These are phyloP conservation scores for Gymnopithys bicolor DNA, from an alignment of 2,797 vertebrate genomes.

Conservation along the genomic window DNA sequence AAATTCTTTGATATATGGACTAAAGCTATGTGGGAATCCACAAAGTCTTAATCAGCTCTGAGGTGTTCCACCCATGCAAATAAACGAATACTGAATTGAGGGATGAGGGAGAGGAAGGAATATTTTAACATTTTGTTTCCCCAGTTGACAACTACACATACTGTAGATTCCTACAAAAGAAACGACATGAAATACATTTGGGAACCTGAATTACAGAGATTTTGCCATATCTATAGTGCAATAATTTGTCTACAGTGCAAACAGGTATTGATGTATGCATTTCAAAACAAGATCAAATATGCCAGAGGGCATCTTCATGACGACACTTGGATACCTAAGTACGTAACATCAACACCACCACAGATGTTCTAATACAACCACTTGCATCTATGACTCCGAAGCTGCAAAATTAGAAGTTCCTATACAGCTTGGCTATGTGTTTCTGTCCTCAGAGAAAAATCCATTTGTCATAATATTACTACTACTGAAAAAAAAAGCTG, in stretches of 20 bases:
- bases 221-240: background rate
- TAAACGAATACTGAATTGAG: background rate
- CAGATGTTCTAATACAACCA: background rate
- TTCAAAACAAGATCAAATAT: background rate
- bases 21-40: conserved; percentile 36
- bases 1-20: conserved; percentile 21
- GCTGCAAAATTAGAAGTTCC: background rate
- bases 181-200: background rate
- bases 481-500: background rate
- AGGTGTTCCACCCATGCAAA: conserved; percentile 41
- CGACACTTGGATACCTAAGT: background rate
- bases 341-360: background rate
- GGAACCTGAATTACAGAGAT: background rate
- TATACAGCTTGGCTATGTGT: background rate
- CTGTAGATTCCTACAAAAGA: background rate
- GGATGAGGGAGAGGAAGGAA: background rate
- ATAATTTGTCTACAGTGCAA: background rate
- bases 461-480: background rate
- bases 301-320: background rate
- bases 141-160: background rate
- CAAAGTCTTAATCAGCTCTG: background rate
- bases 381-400: background rate
- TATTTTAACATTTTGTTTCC: background rate
- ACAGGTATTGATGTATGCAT: background rate
- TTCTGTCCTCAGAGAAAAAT: background rate